Evolutionary conservation across 2,888 invertebrate species (phyloP).

Genomic region (Polietes domitor): DNA sequence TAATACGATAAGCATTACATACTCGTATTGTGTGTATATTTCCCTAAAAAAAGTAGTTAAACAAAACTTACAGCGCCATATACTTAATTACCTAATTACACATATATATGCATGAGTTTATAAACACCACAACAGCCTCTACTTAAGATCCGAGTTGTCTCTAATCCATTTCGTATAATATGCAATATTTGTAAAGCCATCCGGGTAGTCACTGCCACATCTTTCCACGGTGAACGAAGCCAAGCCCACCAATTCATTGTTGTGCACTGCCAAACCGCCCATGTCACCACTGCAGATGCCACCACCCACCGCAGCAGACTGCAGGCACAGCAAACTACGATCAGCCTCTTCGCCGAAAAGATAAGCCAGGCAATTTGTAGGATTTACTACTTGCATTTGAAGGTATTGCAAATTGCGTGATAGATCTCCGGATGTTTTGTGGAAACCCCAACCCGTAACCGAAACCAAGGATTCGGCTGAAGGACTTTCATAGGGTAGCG

Average conservation of each 20-base stretch:
- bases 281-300: constrained; percentile 76
- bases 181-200: constrained; percentile 72
- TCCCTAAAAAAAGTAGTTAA: too few relatives aligned
- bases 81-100: neutral
- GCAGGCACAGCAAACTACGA: constrained; percentile 74
- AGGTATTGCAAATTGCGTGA: constrained; percentile 62
- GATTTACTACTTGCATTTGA: constrained; percentile 62
- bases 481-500: constrained; percentile 67
- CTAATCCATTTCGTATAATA: constrained; percentile 62
- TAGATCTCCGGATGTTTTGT: constrained; percentile 62
- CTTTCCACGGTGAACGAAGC: constrained; percentile 75
- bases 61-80: neutral
- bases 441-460: constrained; percentile 76
- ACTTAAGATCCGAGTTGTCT: constrained; percentile 14
- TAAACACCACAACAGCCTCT: neutral
- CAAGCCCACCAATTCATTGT: constrained; percentile 73
- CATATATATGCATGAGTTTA: neutral
- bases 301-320: constrained; percentile 68
- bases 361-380: constrained; percentile 55
- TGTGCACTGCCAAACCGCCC: constrained; percentile 75
- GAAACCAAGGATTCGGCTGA: constrained; percentile 67
- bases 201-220: constrained; percentile 76
- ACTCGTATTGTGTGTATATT: too few relatives aligned
- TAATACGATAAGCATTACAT: neutral
- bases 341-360: constrained; percentile 46